Evolutionary conservation across 2,888 invertebrate species (phyloP).

Genomic region (Hoplodrina blanda): DNA sequence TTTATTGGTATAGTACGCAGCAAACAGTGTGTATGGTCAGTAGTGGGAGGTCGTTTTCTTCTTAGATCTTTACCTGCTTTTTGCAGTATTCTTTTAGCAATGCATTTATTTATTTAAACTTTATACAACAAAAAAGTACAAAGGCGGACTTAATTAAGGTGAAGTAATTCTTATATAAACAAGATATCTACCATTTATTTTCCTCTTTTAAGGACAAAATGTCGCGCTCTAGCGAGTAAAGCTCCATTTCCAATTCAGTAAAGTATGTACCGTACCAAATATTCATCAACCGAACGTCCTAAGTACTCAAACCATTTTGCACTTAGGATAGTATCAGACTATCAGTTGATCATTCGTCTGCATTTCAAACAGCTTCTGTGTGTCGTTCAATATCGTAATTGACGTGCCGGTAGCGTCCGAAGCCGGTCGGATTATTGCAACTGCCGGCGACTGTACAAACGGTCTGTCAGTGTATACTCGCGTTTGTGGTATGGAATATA

Average conservation of each 20-base stretch:
- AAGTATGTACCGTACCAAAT: constrained; percentile 19
- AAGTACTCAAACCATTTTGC: constrained; percentile 33
- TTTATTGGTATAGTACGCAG: too few species aligned
- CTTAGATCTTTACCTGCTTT: too few species aligned
- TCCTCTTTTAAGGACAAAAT: not conserved
- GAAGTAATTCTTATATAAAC: too few species aligned
- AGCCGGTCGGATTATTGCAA: constrained; percentile 49
- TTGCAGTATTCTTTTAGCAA: not conserved
- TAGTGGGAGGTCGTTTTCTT: too few species aligned
- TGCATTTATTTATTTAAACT: too few species aligned
- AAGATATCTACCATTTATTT: not conserved
- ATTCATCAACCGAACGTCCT: constrained; percentile 18
- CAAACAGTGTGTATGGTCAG: not conserved
- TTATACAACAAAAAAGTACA: too few species aligned
- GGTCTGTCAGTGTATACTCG: constrained; percentile 32
- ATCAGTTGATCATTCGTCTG: constrained; percentile 50
- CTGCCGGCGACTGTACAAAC: constrained; percentile 35
- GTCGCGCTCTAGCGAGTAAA: not conserved
- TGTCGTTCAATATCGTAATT: constrained; percentile 61
- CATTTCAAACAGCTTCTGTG: constrained; percentile 47
- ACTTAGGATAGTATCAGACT: constrained; percentile 33
- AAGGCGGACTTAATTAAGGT: too few species aligned
- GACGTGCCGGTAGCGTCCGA: constrained; percentile 48
- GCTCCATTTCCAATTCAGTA: constrained; percentile 2
- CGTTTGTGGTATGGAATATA: constrained; percentile 26